A percentile compares a stretch with the other conserved stretches of the same genome.
Evolutionary conservation across 1,140 invertebrate genomes (phyloP).

Genomic region (Drosophila parvula): DNA sequence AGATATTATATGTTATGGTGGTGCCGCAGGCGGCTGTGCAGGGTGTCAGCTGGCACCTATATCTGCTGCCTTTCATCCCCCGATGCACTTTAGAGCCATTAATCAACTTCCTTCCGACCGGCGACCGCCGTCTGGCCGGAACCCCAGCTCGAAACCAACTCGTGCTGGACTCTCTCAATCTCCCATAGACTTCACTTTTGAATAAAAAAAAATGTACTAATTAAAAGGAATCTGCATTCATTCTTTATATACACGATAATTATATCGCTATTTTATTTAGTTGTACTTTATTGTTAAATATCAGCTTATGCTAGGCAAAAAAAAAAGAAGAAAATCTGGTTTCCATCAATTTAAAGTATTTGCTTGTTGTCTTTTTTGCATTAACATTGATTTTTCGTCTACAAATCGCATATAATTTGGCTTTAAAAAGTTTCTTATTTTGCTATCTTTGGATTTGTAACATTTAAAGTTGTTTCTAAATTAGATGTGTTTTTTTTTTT

Average conservation of each 20-base stretch:
- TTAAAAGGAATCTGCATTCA: background rate
- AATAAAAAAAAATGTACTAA: background rate
- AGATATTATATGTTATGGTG: constrained; percentile 1
- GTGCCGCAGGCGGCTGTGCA: background rate
- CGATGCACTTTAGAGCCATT: constrained; percentile 30
- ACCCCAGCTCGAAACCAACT: background rate
- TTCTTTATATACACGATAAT: constrained; percentile 4
- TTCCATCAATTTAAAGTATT: background rate
- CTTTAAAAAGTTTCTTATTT: background rate
- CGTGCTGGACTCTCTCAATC: constrained; percentile 15
- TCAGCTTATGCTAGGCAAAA: constrained; percentile 16
- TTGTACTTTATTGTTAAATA: constrained; percentile 41
- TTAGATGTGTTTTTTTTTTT: background rate
- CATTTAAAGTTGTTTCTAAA: background rate
- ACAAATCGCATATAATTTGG: background rate
- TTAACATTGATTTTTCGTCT: background rate
- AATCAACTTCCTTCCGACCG: constrained; percentile 29
- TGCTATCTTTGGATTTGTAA: background rate
- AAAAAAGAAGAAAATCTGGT: constrained; percentile 5
- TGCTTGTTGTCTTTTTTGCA: no score
- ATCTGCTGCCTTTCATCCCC: constrained; percentile 10
- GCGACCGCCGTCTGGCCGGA: background rate
- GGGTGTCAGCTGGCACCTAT: constrained; percentile 34
- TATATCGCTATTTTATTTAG: constrained; percentile 21
- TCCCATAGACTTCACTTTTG: background rate